Evolutionary conservation across 1,140 invertebrate genomes (phyloP).

Genomic region (Euura lappo): DNA sequence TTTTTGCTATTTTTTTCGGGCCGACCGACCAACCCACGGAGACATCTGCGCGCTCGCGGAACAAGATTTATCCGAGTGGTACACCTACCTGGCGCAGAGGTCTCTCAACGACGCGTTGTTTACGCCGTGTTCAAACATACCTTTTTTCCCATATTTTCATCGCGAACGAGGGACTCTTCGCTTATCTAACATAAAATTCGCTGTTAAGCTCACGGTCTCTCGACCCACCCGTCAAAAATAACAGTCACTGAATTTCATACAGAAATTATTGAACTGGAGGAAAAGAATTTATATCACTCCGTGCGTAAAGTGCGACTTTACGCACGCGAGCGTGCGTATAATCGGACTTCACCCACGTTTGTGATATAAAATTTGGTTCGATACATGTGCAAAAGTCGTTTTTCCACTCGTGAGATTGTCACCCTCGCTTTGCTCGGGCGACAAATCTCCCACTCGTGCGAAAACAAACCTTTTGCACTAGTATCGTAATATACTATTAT

Average conservation of each 20-base stretch:
- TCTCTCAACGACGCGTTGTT: conserved; percentile 5
- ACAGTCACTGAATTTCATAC: background rate
- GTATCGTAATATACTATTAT: too few species aligned
- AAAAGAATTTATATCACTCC: background rate
- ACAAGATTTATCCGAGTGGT: background rate
- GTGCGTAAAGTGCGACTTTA: too few species aligned
- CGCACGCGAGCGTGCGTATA: too few species aligned
- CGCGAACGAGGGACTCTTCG: background rate
- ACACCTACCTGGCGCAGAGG: background rate
- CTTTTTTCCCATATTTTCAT: background rate
- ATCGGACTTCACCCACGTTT: too few species aligned
- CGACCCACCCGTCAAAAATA: background rate
- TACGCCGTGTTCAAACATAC: background rate
- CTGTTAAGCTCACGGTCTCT: too few species aligned
- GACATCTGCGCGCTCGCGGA: background rate
- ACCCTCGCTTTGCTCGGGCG: too few species aligned
- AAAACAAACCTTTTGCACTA: too few species aligned
- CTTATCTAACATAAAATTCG: background rate
- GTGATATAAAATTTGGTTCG: too few species aligned
- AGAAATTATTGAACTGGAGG: background rate
- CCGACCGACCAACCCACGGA: background rate
- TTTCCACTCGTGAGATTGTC: too few species aligned
- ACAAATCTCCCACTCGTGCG: too few species aligned
- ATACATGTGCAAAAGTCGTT: too few species aligned
- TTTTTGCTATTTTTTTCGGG: background rate